These are phyloP conservation scores for Sapajus apella DNA, from an alignment of 2,113 vertebrate species.

Conservation along the genomic window DNA sequence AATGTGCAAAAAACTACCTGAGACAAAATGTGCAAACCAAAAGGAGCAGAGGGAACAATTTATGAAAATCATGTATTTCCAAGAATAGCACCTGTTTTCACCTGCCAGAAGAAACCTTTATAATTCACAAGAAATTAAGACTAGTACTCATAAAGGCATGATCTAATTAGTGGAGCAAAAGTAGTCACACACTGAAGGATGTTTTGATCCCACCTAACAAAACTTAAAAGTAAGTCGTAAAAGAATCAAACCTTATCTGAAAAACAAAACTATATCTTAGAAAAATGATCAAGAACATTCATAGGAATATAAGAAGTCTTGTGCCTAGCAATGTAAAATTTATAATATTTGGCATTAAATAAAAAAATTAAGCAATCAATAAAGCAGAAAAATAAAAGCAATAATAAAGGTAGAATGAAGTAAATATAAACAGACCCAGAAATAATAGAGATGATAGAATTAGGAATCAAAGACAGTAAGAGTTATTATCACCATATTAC, in stretches of 20 bases:
- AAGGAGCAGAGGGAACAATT: not conserved
- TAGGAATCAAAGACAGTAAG: not conserved
- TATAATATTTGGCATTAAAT: not conserved
- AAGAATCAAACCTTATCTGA: not conserved
- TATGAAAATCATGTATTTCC: not conserved
- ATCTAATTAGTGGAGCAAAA: not conserved
- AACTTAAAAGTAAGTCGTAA: not conserved
- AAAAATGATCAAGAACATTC: not conserved
- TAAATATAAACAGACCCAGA: not conserved
- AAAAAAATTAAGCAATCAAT: not conserved
- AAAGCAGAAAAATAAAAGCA: not conserved
- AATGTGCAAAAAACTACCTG: not conserved
- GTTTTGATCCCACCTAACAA: not conserved
- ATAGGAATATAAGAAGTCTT: not conserved
- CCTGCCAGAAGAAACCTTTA: not conserved
- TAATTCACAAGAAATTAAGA: not conserved
- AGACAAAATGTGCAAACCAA: not conserved
- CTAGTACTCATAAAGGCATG: not conserved
- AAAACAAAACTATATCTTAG: not conserved
- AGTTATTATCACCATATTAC: not conserved
- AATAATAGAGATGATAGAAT: not conserved
- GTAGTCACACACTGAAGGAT: not conserved
- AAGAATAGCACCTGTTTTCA: not conserved
- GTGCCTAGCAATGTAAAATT: not conserved
- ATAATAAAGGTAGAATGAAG: not conserved